Base-by-base conservation (phyloP, 2,113 vertebrate genomes). In the Thamnaconus septentrionalis region DNA sequence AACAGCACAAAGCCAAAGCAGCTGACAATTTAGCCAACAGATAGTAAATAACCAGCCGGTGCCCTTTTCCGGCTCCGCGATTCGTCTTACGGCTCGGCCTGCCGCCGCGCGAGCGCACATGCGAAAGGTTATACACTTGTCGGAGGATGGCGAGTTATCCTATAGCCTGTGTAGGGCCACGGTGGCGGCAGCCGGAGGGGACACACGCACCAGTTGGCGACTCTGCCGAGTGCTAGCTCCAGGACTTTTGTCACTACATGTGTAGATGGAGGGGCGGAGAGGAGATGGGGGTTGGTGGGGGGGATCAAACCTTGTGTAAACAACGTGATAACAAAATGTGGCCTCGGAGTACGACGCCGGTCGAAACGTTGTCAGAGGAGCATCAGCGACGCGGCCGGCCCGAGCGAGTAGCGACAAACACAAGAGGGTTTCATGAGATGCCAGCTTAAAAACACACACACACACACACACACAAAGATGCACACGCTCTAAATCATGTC, bases 201-300 rank as follows among this genome's bases (percentile, higher is more conserved):
- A 3, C 55, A 66, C 4, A 61, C 79, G 70, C 65, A 41, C 18
- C 18, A 53, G 54, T 54, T 44, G 64, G 45, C 60, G 55, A 64
- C 52, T 67, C 41, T 56, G 59, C 51, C 66, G 31, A 72, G 50
- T 8, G 61, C 44, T 58, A 54, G 81, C 78, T 83, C 6, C 44
- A 72, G 74, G 81, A 70, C 61, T 65, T 73, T 66, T 83, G 85
- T 84, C 80, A 79, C 73, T 73, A 77, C 75, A 77, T 70, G 84
- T 71, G 82, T 78, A 80, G 63, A 73, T 61, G 44, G 51, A 76
- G 18, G 18, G 18, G 18, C 18, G 18, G 18, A 31, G 18, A 2
- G 18, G 18, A 31, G 18, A 31, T 31, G 18, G 18, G 18, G 18
- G 2, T 31, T 31, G 18, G 18, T 1, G 18, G 18, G 18, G 18